Evolutionary conservation across 2,888 invertebrate species (phyloP), one percentile per base, ranked within the genome.

Genomic region (Myopa tessellatipennis): DNA sequence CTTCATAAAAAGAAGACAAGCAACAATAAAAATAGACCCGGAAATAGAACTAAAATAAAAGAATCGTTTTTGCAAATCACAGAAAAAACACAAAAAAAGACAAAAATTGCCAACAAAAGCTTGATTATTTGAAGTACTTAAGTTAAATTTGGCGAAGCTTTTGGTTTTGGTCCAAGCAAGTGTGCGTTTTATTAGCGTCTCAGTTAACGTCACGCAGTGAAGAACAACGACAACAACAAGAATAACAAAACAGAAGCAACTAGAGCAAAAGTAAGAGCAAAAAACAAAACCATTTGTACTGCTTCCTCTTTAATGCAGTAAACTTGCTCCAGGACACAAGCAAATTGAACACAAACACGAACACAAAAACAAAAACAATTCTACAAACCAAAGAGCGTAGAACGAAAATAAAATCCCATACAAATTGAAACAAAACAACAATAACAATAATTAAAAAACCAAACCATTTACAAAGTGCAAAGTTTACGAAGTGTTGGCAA

Each of bases 171-270:
- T 36, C 14, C 18, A 40, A 18, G 5, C 8, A 10, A 40, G 8
- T 60, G 36, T 10, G 10, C 14, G 40, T 72, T 73, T 63, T 61
- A 73, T 73, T 63, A 73, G 63, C 73, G 73, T 61, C 45, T 73
- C 73, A 73, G 45, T 73, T 73, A 50, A 45, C 73, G 73, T 61
- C 73, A 63, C 61, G 52, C 50, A 69, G 45, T 36, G n/a, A 63
- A 34, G 8, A 40, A 18, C n/a, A 69, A 7, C 3, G 45, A 14
- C 50, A 69, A 7, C 3, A 68, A 14, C 50, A 63, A 34, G 3
- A 40, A 18, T 7, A 68, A 68, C 50, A 68, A 68, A 69, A 7
- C 0, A 68, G 38, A 38, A 40, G 18, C 45, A 16, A 45, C n/a
- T n/a, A n/a, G 40, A 45, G 26, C 5, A 52, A 45, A 69, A 14